Evolutionary conservation across 2,113 vertebrate species (phyloP).

Genomic region (Toxotes chatareus): DNA sequence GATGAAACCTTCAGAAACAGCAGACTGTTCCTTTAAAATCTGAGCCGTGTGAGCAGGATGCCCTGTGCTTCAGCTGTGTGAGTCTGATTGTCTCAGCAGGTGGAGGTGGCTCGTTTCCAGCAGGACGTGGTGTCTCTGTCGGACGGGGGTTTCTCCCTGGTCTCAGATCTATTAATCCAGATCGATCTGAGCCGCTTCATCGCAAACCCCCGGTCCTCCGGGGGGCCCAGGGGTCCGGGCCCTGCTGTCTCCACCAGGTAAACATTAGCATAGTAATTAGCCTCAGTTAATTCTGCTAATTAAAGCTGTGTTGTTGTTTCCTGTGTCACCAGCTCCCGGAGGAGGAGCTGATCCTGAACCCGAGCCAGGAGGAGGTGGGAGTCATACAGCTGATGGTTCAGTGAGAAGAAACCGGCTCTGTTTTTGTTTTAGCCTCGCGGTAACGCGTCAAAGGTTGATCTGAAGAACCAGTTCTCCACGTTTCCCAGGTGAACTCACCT

Average conservation of each 20-base stretch:
- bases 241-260: conserved; percentile 83
- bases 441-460: neutral
- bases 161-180: conserved; percentile 71
- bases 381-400: conserved; percentile 79
- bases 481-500: conserved; percentile 19
- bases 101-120: conserved; percentile 13
- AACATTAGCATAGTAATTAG: conserved; percentile 99
- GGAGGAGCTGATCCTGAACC: conserved; percentile 95
- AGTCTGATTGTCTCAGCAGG: conserved; percentile 10
- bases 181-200: conserved; percentile 62
- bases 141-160: conserved; percentile 17
- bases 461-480: conserved; percentile 80
- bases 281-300: conserved; percentile 92
- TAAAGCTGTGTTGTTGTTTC: conserved; percentile 91
- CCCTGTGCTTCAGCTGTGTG: neutral
- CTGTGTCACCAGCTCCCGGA: conserved; percentile 86
- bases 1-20: too few species aligned
- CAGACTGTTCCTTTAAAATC: neutral
- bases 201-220: neutral
- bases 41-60: neutral
- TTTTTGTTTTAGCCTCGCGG: too few species aligned
- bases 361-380: conserved; percentile 93
- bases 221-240: neutral
- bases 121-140: neutral
- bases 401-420: neutral